Conservation (phyloP, 1,140 invertebrate genomes). For the Centruroides sculpturatus region DNA sequence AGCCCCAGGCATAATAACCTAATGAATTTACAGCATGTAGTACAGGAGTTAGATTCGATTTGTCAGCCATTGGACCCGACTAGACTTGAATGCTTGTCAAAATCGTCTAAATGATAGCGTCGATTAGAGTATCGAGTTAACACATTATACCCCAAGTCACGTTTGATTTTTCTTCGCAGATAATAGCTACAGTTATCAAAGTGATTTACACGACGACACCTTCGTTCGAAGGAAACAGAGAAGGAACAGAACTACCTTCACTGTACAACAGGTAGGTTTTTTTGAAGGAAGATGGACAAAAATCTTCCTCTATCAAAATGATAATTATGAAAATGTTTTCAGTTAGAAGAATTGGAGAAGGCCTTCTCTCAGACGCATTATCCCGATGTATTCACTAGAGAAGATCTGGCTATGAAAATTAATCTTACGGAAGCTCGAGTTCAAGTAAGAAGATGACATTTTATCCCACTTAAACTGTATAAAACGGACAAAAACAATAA, state of each 20-base stretch:
- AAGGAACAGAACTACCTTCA: constrained; percentile 91
- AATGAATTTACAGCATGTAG: too few relatives aligned
- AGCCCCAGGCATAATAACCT: too few relatives aligned
- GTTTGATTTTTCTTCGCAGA: constrained; percentile 8
- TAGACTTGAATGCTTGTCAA: too few relatives aligned
- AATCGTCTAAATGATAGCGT: too few relatives aligned
- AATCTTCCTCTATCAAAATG: too few relatives aligned
- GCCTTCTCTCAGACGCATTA: constrained; percentile 96
- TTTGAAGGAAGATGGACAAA: too few relatives aligned
- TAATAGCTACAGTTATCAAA: constrained; percentile 44
- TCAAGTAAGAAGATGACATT: constrained; percentile 48
- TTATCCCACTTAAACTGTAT: too few relatives aligned
- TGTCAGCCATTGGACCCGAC: too few relatives aligned
- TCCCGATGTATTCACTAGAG: constrained; percentile 92
- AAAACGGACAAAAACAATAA: too few relatives aligned
- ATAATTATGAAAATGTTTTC: constrained; percentile 13
- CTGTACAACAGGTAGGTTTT: constrained; percentile 73
- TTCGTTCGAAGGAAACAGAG: constrained; percentile 91
- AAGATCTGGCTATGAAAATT: constrained; percentile 96
- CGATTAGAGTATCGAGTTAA: too few relatives aligned
- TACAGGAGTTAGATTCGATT: too few relatives aligned
- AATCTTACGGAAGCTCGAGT: constrained; percentile 93
- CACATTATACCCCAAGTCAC: background rate
- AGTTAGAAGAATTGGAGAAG: constrained; percentile 91
- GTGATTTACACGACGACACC: constrained; percentile 85